Evolutionary conservation across 37 sponge, comb jelly and placozoan genomes (phyloP), one percentile per base, ranked within the genome.

Genomic region (Bolinopsis microptera): DNA sequence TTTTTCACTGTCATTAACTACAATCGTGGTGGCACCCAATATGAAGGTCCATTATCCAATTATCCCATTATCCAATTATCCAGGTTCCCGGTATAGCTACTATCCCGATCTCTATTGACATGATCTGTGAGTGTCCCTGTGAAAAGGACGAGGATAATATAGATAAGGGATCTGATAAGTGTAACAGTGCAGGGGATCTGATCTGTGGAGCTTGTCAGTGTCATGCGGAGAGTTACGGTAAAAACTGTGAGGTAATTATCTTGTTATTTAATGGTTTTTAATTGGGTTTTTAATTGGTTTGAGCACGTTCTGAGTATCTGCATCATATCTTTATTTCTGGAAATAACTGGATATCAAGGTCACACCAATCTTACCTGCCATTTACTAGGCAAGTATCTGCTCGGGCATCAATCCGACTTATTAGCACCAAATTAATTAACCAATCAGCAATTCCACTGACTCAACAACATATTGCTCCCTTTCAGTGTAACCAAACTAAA

Each of bases 1-100:
- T n/a, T n/a, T n/a, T n/a, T n/a, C n/a, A n/a, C n/a, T n/a, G n/a
- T n/a, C n/a, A n/a, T n/a, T n/a, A n/a, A n/a, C n/a, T n/a, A n/a
- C n/a, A n/a, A n/a, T n/a, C n/a, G n/a, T n/a, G n/a, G n/a, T n/a
- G n/a, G n/a, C n/a, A n/a, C n/a, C n/a, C n/a, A n/a, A n/a, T n/a
- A n/a, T n/a, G n/a, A n/a, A n/a, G n/a, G n/a, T n/a, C n/a, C n/a
- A n/a, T n/a, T n/a, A n/a, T n/a, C n/a, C n/a, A n/a, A n/a, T n/a
- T n/a, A n/a, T n/a, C n/a, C n/a, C n/a, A n/a, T n/a, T n/a, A n/a
- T n/a, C n/a, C n/a, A n/a, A n/a, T n/a, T n/a, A n/a, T 48, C 61
- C 90, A 86, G 90, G 35, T 86, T 2, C 90, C 90, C 1, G 90
- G 90, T 3, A 86, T 86, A 18, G 90, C 90, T 1, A 86, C 90